Percentiles rank a stretch among this genome's conserved stretches.
These are phyloP conservation scores for Celastrina argiolus DNA, from an alignment of 2,888 invertebrate species.

Conservation along the genomic window DNA sequence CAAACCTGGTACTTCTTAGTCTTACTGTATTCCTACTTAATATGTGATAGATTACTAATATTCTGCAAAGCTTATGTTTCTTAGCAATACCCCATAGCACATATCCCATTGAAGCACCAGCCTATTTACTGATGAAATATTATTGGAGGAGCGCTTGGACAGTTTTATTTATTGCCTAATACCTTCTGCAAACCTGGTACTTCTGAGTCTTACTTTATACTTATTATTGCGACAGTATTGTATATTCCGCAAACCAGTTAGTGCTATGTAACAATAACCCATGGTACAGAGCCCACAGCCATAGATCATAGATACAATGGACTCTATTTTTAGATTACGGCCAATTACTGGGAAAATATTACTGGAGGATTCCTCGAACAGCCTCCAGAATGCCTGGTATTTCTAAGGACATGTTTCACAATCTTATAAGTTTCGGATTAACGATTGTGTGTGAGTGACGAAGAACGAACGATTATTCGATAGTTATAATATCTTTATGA, in stretches of 20 bases:
- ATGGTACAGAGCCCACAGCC: neutral
- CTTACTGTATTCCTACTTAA: too few species aligned
- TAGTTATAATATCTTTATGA: too few species aligned
- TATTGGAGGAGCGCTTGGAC: neutral
- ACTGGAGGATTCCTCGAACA: neutral
- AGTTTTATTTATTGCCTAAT: slow-evolving; percentile 3
- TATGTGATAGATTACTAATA: too few species aligned
- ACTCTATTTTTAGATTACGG: too few species aligned
- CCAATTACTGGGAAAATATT: slow-evolving; percentile 5
- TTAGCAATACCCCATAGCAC: slow-evolving; percentile 27
- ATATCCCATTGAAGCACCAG: neutral
- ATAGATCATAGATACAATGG: too few species aligned
- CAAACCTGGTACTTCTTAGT: too few species aligned
- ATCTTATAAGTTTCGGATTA: too few species aligned
- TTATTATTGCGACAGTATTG: neutral
- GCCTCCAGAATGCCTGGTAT: neutral
- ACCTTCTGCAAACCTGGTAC: neutral
- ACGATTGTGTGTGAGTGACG: too few species aligned
- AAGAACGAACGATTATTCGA: too few species aligned
- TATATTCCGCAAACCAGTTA: neutral
- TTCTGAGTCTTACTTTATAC: neutral
- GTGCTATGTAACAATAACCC: slow-evolving; percentile 29
- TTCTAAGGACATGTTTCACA: too few species aligned
- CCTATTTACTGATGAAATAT: neutral
- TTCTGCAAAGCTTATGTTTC: too few species aligned